A percentile compares a stretch with the other conserved stretches of the same genome.
These are phyloP conservation scores for Mystacides longicornis DNA, from an alignment of 2,888 invertebrate genomes.

Conservation along the genomic window DNA sequence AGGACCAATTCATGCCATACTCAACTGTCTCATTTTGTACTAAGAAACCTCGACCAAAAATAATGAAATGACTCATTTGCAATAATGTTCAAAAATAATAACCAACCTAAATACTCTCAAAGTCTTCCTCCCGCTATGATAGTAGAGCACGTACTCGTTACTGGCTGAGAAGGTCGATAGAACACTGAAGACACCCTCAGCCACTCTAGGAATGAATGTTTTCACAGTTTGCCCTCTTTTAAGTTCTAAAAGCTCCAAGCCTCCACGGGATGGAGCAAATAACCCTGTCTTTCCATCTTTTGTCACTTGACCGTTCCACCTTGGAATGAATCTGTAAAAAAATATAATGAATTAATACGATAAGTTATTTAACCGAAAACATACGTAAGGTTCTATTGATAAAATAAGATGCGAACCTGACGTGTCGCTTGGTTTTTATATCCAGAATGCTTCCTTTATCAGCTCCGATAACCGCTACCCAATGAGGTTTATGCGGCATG, in stretches of 20 bases:
- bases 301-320: constrained; percentile 89
- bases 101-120: constrained; percentile 77
- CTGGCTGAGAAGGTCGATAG: constrained; percentile 90
- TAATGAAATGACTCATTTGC: too few relatives aligned
- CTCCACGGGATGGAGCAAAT: constrained; percentile 89
- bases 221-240: constrained; percentile 82
- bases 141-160: constrained; percentile 93
- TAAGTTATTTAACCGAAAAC: not conserved
- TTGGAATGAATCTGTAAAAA: constrained; percentile 58
- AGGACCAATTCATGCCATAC: too few relatives aligned
- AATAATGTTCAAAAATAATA: too few relatives aligned
- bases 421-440: constrained; percentile 77
- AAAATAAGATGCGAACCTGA: constrained; percentile 45
- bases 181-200: constrained; percentile 95
- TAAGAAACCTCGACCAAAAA: too few relatives aligned
- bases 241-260: constrained; percentile 85
- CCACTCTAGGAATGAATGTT: constrained; percentile 87
- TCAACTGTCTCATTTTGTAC: too few relatives aligned
- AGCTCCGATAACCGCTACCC: constrained; percentile 80
- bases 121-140: constrained; percentile 92
- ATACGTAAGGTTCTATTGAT: not conserved
- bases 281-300: constrained; percentile 84
- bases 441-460: constrained; percentile 90
- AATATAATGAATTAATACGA: constrained; percentile 1
- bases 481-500: constrained; percentile 76